Evolutionary conservation across 1,140 invertebrate species (phyloP), one percentile per base, ranked within the genome.

Genomic region (Halesus radiatus): DNA sequence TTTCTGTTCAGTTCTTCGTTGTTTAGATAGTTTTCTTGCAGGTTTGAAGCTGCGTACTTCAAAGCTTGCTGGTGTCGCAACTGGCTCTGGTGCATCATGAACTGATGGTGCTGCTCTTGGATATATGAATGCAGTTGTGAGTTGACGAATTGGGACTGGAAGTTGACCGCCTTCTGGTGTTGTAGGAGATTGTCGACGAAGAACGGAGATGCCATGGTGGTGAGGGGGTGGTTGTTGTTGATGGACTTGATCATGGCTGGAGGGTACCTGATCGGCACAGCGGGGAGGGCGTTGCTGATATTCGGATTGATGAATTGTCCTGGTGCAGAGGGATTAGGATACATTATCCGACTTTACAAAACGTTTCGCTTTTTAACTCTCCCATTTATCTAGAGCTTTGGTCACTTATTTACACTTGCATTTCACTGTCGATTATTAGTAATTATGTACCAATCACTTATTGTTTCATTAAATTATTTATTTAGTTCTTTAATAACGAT

Each of bases 141-240:
- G 64, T 90, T 90, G 10, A 90, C 80, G 77, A 89, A 90, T 75
- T 90, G 89, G n/a, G 88, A 89, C 73, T 89, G 88, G 54, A 89
- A 86, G 23, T 87, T 88, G 23, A 76, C 80, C 0, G 83, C 85
- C 76, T 90, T 89, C 74, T 90, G 89, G 72, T 89, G 88, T 56
- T 89, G 88, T 54, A 89, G 75, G 15, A 90, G 88, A 45, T 89
- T 89, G 78, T 90, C 88, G 15, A 89, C 88, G 54, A 89, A 76
- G 83, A 90, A 89, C 0, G 88, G 89, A 3, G 88, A 89, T 3
- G 88, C 86, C 88, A 90, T 89, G 26, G 82, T 73, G 7, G 53
- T 68, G 15, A 79, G 50, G 18, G 72, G 82, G 29, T 79, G 75
- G 50, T 83, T 83, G 60, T 80, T 82, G 76, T 83, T 83, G 60